Evolutionary conservation across 2,797 vertebrate species (phyloP).

Genomic region (Anguilla megastoma): DNA sequence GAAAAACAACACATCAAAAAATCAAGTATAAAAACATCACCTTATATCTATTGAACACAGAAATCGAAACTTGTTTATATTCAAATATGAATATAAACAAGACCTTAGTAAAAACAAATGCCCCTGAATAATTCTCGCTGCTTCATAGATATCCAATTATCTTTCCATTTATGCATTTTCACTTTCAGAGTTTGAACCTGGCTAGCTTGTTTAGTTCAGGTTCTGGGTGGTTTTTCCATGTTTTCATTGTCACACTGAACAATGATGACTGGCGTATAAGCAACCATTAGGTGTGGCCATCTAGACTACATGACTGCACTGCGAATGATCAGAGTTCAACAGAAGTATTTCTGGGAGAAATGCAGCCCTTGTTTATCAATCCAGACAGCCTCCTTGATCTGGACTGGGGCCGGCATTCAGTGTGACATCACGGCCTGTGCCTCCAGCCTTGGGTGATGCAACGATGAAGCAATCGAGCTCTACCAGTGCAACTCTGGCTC

Average conservation of each 20-base stretch:
- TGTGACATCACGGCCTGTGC: neutral
- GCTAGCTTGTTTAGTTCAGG: neutral
- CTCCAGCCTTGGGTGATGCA: slow-evolving; percentile 3
- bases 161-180: neutral
- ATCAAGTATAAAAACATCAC: neutral
- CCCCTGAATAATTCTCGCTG: neutral
- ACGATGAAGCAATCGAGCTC: neutral
- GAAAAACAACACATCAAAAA: neutral
- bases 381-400: neutral
- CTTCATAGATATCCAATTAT: neutral
- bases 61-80: neutral
- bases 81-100: neutral
- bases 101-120: neutral
- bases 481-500: neutral
- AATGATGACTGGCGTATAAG: neutral
- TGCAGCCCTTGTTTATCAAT: neutral
- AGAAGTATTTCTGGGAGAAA: neutral
- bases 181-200: neutral
- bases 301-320: neutral
- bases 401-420: neutral
- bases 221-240: neutral
- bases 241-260: neutral
- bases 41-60: neutral
- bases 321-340: neutral
- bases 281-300: neutral